Evolutionary conservation across 2,888 invertebrate species (phyloP), one percentile per base, ranked within the genome.

Genomic region (Microctonus aethiopoides): DNA sequence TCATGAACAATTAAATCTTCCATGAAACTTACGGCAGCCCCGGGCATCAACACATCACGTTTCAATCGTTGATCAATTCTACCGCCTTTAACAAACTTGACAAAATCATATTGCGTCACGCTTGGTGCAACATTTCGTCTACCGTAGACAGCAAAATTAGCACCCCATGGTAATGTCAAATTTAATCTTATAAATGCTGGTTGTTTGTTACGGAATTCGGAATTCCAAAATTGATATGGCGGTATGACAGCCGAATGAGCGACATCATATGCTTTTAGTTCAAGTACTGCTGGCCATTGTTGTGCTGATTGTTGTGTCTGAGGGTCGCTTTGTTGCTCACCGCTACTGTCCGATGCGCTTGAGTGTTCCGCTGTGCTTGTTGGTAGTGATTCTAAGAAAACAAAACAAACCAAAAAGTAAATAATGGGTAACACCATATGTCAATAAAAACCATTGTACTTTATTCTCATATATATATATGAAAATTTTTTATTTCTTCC

Each of bases 81-180:
- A 62, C 95, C 95, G 36, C 95, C 95, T 83, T 94, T 94, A 78
- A 98, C 94, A 84, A 97, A 95, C 89, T 98, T 96, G 77, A 95
- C 95, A 87, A 98, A 97, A 87, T 99, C 98, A 87, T 98, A 96
- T 88, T 97, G 96, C 74, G 98, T 97, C 81, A 98, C 95, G 84
- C 98, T 96, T 13, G 99, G 99, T 39, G 96, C 95, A 67, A 96
- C 95, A 87, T 97, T 98, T 79, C 97, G 91, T 77, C 98, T 91
- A 34, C 97, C 97, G 87, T 98, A 97, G 73, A 99, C 94, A 62
- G 98, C 99, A 83, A 99, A 95, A 88, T 95, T 96, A 64, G 95
- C 95, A 79, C 95, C 95, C 94, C 95, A 95, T 56, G 96, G 95
- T 80, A 96, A 89, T 71, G 95, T 95, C 84, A 96, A 93, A 88